A percentile compares a stretch with the other conserved stretches of the same genome.
phyloP scores from a whole-genome alignment of 2,888 invertebrate species.

The Cataglyphis rosenhaueri region DNA sequence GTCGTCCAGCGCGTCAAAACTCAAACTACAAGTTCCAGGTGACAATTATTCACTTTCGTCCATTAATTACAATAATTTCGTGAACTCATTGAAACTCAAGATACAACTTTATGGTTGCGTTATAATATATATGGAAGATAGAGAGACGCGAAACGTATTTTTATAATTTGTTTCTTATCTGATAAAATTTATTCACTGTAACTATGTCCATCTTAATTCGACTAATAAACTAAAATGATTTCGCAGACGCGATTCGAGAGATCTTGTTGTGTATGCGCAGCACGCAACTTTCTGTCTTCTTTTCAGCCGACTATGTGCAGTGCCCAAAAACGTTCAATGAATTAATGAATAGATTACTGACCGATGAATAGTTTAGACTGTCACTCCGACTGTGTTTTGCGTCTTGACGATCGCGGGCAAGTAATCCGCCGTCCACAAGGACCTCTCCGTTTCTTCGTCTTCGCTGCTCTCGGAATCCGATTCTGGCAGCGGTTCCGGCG shows the following conservation, averaged over 20 bases:
- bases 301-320: background rate
- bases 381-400: conserved; percentile 72
- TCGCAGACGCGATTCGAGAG: conserved; percentile 2
- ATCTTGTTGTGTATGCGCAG: background rate
- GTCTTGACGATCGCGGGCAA: conserved; percentile 67
- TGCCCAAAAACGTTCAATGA: background rate
- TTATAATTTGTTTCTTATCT: background rate
- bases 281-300: background rate
- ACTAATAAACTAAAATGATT: conserved; percentile 1
- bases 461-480: conserved; percentile 86
- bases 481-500: conserved; percentile 79
- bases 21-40: background rate
- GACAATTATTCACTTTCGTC: background rate
- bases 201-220: conserved; percentile 9
- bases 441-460: conserved; percentile 23
- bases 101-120: background rate
- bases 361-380: conserved; percentile 59
- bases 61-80: background rate
- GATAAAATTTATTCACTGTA: background rate
- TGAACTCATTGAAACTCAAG: background rate
- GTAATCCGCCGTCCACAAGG: conserved; percentile 52
- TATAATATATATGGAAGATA: background rate
- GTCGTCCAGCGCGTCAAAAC: conserved; percentile 1
- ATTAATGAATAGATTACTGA: conserved; percentile 16
- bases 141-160: background rate